phyloP scores from a whole-genome alignment of 2,888 invertebrate genomes.

The Resseliella maxima region DNA sequence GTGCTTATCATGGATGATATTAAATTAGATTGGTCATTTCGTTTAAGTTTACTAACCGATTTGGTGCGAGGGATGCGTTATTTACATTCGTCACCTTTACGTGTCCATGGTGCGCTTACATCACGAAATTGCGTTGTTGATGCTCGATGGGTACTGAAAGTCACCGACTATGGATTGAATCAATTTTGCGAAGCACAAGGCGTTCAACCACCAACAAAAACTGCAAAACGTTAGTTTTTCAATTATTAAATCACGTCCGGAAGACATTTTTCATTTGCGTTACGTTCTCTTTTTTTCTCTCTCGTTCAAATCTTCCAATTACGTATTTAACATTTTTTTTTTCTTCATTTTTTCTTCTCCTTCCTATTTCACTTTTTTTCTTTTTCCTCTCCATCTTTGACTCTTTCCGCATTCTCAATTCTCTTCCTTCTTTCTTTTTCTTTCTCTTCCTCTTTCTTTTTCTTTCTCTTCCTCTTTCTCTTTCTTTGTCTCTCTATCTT shows the following conservation, averaged over 20 bases:
- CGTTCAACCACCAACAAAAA: slow-evolving; percentile 72
- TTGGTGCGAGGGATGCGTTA: slow-evolving; percentile 92
- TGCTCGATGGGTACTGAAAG: slow-evolving; percentile 94
- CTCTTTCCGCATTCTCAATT: no score
- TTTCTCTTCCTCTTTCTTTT: no score
- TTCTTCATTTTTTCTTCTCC: not conserved
- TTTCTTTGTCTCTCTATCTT: no score
- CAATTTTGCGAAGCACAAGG: slow-evolving; percentile 81
- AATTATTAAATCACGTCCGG: slow-evolving; percentile 22
- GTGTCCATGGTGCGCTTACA: slow-evolving; percentile 86
- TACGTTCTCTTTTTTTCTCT: not conserved
- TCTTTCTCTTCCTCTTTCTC: no score
- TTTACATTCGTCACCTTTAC: slow-evolving; percentile 84
- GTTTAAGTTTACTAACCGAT: slow-evolving; percentile 91
- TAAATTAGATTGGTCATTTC: slow-evolving; percentile 95
- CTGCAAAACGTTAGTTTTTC: slow-evolving; percentile 69
- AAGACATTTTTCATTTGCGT: not conserved
- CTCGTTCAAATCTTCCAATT: slow-evolving; percentile 23
- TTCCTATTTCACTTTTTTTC: no score
- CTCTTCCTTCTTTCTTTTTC: no score
- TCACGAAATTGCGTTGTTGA: slow-evolving; percentile 95
- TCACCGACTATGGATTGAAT: slow-evolving; percentile 90
- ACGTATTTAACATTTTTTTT: slow-evolving; percentile 17
- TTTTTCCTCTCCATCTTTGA: no score
- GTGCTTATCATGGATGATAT: slow-evolving; percentile 90